Evolutionary conservation across 2,113 vertebrate species (phyloP).

Genomic region (Neogobius melanostomus): DNA sequence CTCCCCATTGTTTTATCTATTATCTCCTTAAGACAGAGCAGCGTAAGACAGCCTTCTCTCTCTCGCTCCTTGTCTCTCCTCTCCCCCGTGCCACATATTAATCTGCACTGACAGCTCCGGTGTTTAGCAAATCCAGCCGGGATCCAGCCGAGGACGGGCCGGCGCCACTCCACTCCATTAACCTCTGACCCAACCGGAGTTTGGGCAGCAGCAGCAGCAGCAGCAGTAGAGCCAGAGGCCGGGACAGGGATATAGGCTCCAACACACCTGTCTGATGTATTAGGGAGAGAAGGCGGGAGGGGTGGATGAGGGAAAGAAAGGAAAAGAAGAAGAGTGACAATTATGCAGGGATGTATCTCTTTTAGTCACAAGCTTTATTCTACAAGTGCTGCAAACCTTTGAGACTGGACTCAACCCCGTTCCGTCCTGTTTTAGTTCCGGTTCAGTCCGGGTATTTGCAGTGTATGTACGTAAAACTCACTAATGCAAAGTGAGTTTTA

Average conservation of each 20-base stretch:
- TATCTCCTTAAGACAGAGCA: constrained; percentile 60
- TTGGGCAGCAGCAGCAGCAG: constrained; percentile 64
- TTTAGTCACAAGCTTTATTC: no score
- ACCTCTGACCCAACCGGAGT: constrained; percentile 72
- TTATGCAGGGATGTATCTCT: no score
- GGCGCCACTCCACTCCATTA: constrained; percentile 80
- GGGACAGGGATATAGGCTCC: constrained; percentile 11
- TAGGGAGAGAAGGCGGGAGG: constrained; percentile 4
- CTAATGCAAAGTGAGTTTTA: no score
- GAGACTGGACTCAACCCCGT: no score
- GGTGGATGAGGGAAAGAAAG: not conserved
- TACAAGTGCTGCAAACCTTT: no score
- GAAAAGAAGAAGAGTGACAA: no score
- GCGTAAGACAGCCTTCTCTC: constrained; percentile 69
- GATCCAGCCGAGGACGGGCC: constrained; percentile 73
- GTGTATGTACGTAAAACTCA: no score
- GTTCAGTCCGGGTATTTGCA: no score
- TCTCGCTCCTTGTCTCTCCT: constrained; percentile 70
- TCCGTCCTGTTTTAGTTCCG: no score
- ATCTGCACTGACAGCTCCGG: constrained; percentile 81
- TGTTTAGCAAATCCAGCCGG: constrained; percentile 82
- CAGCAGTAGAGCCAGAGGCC: constrained; percentile 41
- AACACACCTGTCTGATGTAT: constrained; percentile 71
- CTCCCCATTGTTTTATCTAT: constrained; percentile 47
- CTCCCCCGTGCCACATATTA: constrained; percentile 71